Percentiles rank a stretch among this genome's conserved stretches.
These are phyloP conservation scores for Netelia virgata DNA, from an alignment of 2,888 invertebrate genomes.

Conservation along the genomic window DNA sequence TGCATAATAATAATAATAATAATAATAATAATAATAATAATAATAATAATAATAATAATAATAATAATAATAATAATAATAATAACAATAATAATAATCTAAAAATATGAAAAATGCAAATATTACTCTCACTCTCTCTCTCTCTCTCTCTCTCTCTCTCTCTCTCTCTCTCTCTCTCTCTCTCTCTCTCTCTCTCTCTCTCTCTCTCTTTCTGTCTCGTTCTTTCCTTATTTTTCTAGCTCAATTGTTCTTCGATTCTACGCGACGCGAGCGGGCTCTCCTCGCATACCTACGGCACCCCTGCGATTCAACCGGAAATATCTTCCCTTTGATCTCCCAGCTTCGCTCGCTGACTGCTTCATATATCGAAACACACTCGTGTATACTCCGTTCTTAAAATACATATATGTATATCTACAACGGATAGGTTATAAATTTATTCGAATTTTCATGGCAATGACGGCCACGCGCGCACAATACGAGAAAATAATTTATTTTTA, in stretches of 20 bases:
- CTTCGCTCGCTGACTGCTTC: slow-evolving; percentile 11
- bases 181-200: slow-evolving; percentile 5
- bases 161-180: neutral
- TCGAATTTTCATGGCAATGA: too few species aligned
- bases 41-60: neutral
- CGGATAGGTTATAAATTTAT: neutral
- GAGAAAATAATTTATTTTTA: too few species aligned
- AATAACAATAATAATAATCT: slow-evolving; percentile 6
- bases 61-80: neutral
- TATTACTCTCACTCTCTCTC: slow-evolving; percentile 32
- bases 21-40: neutral
- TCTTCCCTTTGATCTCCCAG: slow-evolving; percentile 51
- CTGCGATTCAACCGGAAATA: slow-evolving; percentile 39
- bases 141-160: neutral
- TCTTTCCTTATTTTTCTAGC: neutral
- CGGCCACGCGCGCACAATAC: too few species aligned
- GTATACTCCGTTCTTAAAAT: neutral
- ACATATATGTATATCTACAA: neutral
- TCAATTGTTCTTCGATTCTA: slow-evolving; percentile 21
- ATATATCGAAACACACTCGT: neutral
- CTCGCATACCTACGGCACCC: slow-evolving; percentile 6
- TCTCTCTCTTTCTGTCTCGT: neutral
- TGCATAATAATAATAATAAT: neutral
- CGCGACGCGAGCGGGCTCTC: neutral
- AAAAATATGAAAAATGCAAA: slow-evolving; percentile 41